These are phyloP conservation scores for Aphrocallistes beatrix DNA, from an alignment of 37 sponge, comb jelly and placozoan species.

Conservation along the genomic window DNA sequence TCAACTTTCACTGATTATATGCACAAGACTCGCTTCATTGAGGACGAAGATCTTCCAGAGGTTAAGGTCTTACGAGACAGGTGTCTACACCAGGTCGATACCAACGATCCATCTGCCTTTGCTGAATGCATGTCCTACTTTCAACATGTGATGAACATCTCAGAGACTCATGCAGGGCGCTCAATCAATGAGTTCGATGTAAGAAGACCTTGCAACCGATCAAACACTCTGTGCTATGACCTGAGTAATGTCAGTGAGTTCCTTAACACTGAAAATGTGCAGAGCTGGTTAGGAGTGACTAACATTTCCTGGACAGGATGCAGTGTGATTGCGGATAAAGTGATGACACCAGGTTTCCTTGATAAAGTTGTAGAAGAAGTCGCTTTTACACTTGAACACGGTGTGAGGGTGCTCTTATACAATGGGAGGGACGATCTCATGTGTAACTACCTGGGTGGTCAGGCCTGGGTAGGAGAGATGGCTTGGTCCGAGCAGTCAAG, in stretches of 20 bases:
- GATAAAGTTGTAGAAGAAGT: conserved; percentile 35
- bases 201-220: conserved; percentile 33
- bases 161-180: neutral
- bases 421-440: conserved; percentile 66
- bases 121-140: neutral
- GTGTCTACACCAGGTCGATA: conserved; percentile 34
- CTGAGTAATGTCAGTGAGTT: conserved; percentile 30
- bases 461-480: conserved; percentile 40
- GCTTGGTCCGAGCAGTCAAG: conserved; percentile 40
- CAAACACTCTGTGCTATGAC: conserved; percentile 55
- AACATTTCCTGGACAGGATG: conserved; percentile 46
- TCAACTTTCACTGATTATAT: conserved; percentile 34
- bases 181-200: conserved; percentile 62
- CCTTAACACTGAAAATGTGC: conserved; percentile 42
- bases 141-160: neutral
- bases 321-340: conserved; percentile 4
- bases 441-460: conserved; percentile 64
- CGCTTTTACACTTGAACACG: conserved; percentile 23
- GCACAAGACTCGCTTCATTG: conserved; percentile 33
- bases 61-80: conserved; percentile 37
- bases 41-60: conserved; percentile 23
- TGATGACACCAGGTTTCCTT: conserved; percentile 50
- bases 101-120: neutral
- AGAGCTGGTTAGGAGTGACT: conserved; percentile 45
- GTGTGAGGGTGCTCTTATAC: conserved; percentile 50